A percentile compares a stretch with the other conserved stretches of the same genome.
Conservation (phyloP, 1,140 invertebrate species). For the Drosophila mayri region DNA sequence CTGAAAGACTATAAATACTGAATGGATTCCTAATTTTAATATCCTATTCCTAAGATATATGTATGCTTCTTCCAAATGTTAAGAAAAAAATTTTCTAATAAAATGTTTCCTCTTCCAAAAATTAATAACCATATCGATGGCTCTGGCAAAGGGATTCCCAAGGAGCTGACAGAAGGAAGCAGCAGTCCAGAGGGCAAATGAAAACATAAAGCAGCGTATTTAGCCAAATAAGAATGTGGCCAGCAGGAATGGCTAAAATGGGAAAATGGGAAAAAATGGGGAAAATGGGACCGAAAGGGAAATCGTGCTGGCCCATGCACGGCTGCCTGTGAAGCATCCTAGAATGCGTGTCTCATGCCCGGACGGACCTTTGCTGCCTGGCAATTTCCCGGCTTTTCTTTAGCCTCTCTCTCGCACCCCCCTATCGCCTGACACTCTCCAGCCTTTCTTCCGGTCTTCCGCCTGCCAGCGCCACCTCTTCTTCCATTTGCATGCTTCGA, state of each 20-base stretch:
- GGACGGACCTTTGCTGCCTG: conserved; percentile 3
- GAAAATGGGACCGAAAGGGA: conserved; percentile 7
- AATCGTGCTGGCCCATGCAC: conserved; percentile 31
- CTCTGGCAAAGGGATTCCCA: neutral
- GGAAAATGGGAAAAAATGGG: conserved; percentile 10
- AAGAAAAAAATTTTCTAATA: neutral
- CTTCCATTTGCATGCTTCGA: conserved; percentile 54
- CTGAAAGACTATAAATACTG: neutral
- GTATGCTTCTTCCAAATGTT: no score
- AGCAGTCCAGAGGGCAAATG: conserved; percentile 8
- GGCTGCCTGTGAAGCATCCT: conserved; percentile 25
- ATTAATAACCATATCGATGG: conserved; percentile 6
- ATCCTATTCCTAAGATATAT: neutral
- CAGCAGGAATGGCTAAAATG: neutral
- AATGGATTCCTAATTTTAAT: neutral
- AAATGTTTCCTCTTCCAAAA: neutral
- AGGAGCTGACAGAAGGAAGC: neutral
- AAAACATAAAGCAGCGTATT: conserved; percentile 41
- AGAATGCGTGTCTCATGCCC: conserved; percentile 13
- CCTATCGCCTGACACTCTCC: neutral
- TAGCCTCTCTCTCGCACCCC: accelerated
- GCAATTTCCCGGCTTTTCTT: conserved; percentile 25
- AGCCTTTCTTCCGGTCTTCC: conserved; percentile 5
- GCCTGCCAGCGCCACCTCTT: neutral
- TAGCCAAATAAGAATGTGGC: conserved; percentile 37